A percentile compares a stretch with the other conserved stretches of the same genome.
These are phyloP conservation scores for Falcaria lacertinaria DNA, from an alignment of 2,888 invertebrate species.

Conservation along the genomic window DNA sequence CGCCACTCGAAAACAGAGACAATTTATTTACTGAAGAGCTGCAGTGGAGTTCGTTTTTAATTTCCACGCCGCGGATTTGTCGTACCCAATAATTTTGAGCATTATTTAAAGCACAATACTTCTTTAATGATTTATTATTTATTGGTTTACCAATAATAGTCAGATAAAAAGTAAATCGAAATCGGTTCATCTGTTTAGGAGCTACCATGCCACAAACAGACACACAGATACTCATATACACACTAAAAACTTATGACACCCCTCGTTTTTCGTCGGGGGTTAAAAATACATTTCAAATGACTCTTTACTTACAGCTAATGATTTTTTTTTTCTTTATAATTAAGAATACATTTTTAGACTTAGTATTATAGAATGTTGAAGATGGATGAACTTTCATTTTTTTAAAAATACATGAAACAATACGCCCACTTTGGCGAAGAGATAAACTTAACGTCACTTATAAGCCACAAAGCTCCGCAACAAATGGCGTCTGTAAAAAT, in stretches of 20 bases:
- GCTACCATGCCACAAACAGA: too few relatives aligned
- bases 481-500: constrained; percentile 29
- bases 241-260: too few relatives aligned
- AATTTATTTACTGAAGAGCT: constrained; percentile 63
- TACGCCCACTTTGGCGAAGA: constrained; percentile 10
- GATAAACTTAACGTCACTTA: constrained; percentile 8
- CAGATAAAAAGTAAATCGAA: too few relatives aligned
- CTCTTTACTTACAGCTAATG: too few relatives aligned
- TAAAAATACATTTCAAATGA: too few relatives aligned
- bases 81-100: constrained; percentile 49
- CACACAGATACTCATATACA: too few relatives aligned
- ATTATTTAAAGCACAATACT: constrained; percentile 22
- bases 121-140: background rate
- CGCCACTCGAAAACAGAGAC: constrained; percentile 64
- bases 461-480: constrained; percentile 15
- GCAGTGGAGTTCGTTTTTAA: constrained; percentile 57
- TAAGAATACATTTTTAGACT: too few relatives aligned
- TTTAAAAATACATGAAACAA: background rate
- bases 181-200: too few relatives aligned
- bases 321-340: too few relatives aligned
- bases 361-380: background rate
- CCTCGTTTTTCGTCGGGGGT: too few relatives aligned
- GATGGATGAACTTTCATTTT: background rate
- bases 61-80: constrained; percentile 38
- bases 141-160: background rate